A percentile compares a stretch with the other conserved stretches of the same genome.
These are phyloP conservation scores for Hydrophis major DNA, from an alignment of 2,797 vertebrate genomes.

Conservation along the genomic window DNA sequence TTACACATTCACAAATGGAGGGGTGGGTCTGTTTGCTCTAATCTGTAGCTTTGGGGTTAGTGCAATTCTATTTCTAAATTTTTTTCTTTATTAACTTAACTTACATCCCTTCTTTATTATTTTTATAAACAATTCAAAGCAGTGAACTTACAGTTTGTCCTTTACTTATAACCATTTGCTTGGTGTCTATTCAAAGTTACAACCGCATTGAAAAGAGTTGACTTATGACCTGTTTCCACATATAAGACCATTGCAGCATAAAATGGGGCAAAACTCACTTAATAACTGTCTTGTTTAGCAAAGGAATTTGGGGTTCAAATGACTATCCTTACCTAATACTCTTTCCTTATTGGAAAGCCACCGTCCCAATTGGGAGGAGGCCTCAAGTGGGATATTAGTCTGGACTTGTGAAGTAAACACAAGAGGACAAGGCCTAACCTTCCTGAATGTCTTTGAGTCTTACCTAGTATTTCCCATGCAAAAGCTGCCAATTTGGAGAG, in stretches of 20 bases:
- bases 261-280: not conserved
- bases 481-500: not conserved
- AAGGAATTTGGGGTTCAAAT: not conserved
- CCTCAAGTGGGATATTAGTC: not conserved
- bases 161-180: not conserved
- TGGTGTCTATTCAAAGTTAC: not conserved
- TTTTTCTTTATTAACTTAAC: not conserved
- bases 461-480: not conserved
- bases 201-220: not conserved
- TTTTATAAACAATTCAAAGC: not conserved
- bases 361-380: not conserved
- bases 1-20: not conserved
- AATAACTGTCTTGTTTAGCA: not conserved
- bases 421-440: not conserved
- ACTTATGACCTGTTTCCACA: not conserved
- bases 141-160: not conserved
- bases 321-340: not conserved
- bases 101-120: not conserved
- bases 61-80: not conserved
- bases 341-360: not conserved
- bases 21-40: not conserved
- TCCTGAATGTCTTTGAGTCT: not conserved
- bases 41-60: not conserved
- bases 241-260: not conserved
- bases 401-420: not conserved